Conservation (phyloP, 2,888 invertebrate species). For the Hirtodrosophila histrioides region DNA sequence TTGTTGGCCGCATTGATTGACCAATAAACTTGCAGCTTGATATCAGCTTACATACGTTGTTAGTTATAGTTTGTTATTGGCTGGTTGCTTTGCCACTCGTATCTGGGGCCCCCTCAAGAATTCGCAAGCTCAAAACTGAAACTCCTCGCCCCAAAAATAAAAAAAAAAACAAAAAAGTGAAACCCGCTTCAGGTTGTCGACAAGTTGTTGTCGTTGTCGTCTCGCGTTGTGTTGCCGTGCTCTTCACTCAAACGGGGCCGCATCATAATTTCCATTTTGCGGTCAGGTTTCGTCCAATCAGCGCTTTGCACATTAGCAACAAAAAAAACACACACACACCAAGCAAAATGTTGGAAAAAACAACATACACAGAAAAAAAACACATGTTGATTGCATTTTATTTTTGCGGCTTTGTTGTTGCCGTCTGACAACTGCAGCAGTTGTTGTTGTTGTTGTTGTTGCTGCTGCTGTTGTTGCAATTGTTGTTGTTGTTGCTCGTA, state of each 20-base stretch:
- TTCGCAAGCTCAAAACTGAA: constrained; percentile 36
- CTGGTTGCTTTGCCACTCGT: constrained; percentile 35
- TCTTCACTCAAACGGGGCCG: constrained; percentile 77
- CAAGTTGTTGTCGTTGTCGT: constrained; percentile 55
- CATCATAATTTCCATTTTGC: constrained; percentile 81
- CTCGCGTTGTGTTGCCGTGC: constrained; percentile 57
- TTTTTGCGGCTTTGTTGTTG: constrained; percentile 68
- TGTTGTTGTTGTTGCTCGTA: constrained; percentile 32
- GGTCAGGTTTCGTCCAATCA: constrained; percentile 81
- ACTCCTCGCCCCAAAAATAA: constrained; percentile 36
- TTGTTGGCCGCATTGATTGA: constrained; percentile 70
- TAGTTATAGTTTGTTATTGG: constrained; percentile 79
- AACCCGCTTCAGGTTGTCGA: constrained; percentile 60
- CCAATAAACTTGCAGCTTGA: constrained; percentile 84
- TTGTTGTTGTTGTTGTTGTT: constrained; percentile 37
- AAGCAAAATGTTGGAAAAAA: constrained; percentile 33
- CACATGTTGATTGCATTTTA: constrained; percentile 72
- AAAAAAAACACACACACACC: constrained; percentile 31
- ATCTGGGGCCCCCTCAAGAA: constrained; percentile 42
- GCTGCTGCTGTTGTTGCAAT: constrained; percentile 39
- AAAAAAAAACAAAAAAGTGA: constrained; percentile 72
- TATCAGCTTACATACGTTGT: constrained; percentile 72
- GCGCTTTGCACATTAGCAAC: constrained; percentile 79
- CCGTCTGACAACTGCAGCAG: constrained; percentile 54
- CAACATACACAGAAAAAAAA: constrained; percentile 40